Evolutionary conservation across 2,888 invertebrate species (phyloP), one percentile per base, ranked within the genome.

Genomic region (Bimastos eiseni): DNA sequence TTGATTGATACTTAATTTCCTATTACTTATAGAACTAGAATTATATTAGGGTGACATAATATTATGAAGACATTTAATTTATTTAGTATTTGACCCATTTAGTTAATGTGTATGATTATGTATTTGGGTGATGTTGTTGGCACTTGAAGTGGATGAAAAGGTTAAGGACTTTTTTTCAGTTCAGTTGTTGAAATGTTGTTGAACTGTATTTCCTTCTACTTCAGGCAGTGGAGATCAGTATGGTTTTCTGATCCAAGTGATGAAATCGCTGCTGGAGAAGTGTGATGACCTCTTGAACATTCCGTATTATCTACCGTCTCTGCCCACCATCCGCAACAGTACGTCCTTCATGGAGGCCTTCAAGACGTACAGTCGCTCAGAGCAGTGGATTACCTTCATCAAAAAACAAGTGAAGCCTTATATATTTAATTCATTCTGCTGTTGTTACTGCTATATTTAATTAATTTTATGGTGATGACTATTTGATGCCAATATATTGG

Each of bases 341-440:
- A 96, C 96, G 0, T 95, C 96, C 0, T 96, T 96, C 94, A 96
- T 96, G 93, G 96, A 96, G 92, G 96, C 96, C 93, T 96, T 96
- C 93, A 96, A 96, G 94, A 95, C 95, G 92, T 96, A 96, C 93
- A 96, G 96, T 92, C 95, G 95, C 8, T 95, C 95, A 89, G 95
- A 96, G 90, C 96, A 96, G 92, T 96, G 96, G 96, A 95, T 91
- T 30, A 91, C 41, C 24, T 95, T 95, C 92, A 93, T 95, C 90
- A 92, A 93, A n/a, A 94, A 93, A 91, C 94, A 94, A 92, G 95
- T 95, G n/a, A 36, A 88, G 38, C 88, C 30, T 88, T 30, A 30
- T 15, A 8, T 15, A 37, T 38, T 88, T 88, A 34, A 88, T 30
- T 37, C 88, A 34, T 38, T 38, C 33, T 2, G 8, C n/a, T 70